Evolutionary conservation across 2,888 invertebrate species (phyloP), one percentile per base, ranked within the genome.

Genomic region (Unio pictorum): DNA sequence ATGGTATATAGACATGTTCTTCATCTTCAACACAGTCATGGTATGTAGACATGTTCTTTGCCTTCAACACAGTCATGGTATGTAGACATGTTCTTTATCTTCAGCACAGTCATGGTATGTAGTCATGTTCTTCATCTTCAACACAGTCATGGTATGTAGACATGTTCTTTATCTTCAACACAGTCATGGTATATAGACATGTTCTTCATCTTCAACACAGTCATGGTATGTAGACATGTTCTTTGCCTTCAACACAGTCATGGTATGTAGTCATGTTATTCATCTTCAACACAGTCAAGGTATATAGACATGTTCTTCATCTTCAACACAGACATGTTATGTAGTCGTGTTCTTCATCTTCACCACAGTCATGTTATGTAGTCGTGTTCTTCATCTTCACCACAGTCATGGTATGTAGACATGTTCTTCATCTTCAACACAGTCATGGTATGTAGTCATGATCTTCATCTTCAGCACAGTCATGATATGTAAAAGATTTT

Each of bases 201-300:
- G 45, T 88, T 87, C 80, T 85, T 85, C 70, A 82, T 88, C 55
- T 88, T 85, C 75, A 84, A 86, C 70, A 78, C 86, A 18, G 54
- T 84, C 57, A 82, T 82, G 84, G 87, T 87, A n/a, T n/a, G n/a
- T n/a, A n/a, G n/a, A n/a, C n/a, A 23, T 89, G 45, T 88, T 87
- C 80, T 85, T 85, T 69, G 81, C 88, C 55, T 88, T 85, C 75
- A 84, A 86, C 70, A 78, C 86, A 18, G 54, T 84, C 57, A 82
- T 82, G 84, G 87, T 87, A 23, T 23, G 0, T 23, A 23, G 74
- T 88, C 28, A 76, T 89, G 45, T 88, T 87, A 80, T 85, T 85
- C 70, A 81, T 88, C 55, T 88, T 85, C 75, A 84, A 86, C 70
- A 78, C 86, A 18, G 54, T 84, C 57, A 82, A 82, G 84, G 87